These are phyloP conservation scores for Muscicapa comitata DNA, from an alignment of 2,797 vertebrate genomes.

Conservation along the genomic window DNA sequence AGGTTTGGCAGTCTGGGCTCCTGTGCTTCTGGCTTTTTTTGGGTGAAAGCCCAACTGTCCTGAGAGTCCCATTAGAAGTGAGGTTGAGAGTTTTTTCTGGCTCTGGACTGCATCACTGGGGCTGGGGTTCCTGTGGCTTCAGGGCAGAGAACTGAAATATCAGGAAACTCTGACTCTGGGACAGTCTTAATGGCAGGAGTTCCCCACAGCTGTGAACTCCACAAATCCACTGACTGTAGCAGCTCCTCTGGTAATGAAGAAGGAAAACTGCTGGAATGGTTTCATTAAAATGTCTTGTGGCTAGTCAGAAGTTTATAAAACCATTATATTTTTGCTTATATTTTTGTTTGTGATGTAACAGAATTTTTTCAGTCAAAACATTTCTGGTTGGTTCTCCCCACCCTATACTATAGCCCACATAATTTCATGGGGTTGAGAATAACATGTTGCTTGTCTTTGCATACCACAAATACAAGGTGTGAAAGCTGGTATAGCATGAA, in stretches of 20 bases:
- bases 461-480: constrained; percentile 57
- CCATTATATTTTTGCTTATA: constrained; percentile 30
- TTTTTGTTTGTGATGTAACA: constrained; percentile 46
- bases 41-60: constrained; percentile 15
- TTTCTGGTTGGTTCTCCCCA: constrained; percentile 11
- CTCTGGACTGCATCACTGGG: neutral
- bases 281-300: neutral
- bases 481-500: constrained; percentile 50
- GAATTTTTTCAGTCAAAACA: constrained; percentile 2
- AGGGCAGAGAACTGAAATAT: constrained; percentile 1
- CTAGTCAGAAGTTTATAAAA: constrained; percentile 34
- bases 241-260: neutral
- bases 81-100: constrained; percentile 40
- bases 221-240: neutral
- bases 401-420: neutral
- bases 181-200: constrained; percentile 6
- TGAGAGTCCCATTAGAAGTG: constrained; percentile 31
- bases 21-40: constrained; percentile 36
- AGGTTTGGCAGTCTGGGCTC: constrained; percentile 12
- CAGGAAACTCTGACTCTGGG: constrained; percentile 9
- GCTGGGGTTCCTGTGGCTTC: constrained; percentile 30
- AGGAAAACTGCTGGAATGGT: constrained; percentile 7
- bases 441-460: constrained; percentile 34
- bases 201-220: constrained; percentile 11
- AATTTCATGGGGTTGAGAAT: constrained; percentile 3